A percentile compares a stretch with the other conserved stretches of the same genome.
Evolutionary conservation across 1,140 invertebrate genomes (phyloP).

Genomic region (Lasioglossum baleicum): DNA sequence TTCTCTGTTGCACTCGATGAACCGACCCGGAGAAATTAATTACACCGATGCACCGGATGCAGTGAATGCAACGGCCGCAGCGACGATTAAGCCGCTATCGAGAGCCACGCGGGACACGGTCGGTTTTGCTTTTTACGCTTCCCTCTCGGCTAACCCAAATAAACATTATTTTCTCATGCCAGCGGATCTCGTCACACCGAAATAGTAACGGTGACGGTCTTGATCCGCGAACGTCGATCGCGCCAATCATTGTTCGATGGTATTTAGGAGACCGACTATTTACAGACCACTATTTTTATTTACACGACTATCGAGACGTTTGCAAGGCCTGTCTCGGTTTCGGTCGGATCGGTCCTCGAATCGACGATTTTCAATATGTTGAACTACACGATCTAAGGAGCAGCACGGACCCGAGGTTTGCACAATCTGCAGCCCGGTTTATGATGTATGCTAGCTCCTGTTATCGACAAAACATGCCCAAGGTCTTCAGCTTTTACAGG

Average conservation of each 20-base stretch:
- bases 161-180: conserved; percentile 45
- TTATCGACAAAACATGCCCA: too few species aligned
- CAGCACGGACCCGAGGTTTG: too few species aligned
- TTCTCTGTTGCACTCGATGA: not conserved
- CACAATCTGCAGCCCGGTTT: too few species aligned
- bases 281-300: conserved; percentile 47
- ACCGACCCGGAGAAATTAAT: conserved; percentile 16
- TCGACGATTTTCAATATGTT: too few species aligned
- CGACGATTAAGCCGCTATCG: conserved; percentile 18
- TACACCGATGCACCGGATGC: conserved; percentile 4
- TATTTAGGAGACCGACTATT: conserved; percentile 56
- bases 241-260: conserved; percentile 55
- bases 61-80: not conserved
- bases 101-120: not conserved
- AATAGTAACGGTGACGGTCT: conserved; percentile 45
- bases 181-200: conserved; percentile 20
- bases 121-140: conserved; percentile 16
- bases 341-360: too few species aligned
- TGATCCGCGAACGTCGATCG: conserved; percentile 38
- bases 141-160: conserved; percentile 42
- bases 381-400: too few species aligned
- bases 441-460: too few species aligned
- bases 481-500: too few species aligned
- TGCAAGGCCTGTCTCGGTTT: not conserved
- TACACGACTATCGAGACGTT: conserved; percentile 27